Evolutionary conservation across 2,113 vertebrate species (phyloP), one percentile per base, ranked within the genome.

Genomic region (Lucifuga dentata): DNA sequence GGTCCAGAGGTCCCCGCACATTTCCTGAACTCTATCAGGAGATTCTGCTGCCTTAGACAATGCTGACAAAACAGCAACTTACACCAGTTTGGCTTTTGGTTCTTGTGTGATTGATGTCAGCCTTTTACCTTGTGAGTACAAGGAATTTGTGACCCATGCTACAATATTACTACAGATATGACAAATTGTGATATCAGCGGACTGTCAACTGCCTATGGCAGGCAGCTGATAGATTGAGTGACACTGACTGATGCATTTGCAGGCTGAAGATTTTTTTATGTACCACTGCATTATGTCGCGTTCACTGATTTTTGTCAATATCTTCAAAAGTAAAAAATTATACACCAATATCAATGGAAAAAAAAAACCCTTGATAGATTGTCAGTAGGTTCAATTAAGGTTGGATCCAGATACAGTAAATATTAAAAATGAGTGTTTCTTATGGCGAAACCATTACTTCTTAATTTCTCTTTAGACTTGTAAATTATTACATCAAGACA

Each of bases 211-310:
- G 29, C 44, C 57, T 65, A 36, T 64, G 65, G 61, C 53, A 19
- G n/a, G 46, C 11, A 38, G 38, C 11, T 52, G 56, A 60, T 58
- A 32, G 58, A 71, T 55, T 10, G 29, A 35, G 57, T 51, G 33
- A 11, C 21, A 21, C 5, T 65, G 49, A 76, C 23, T 49, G 52
- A 78, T 81, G n/a, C 45, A 23, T 85, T 69, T 72, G 64, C 59
- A 41, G 49, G 33, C 44, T 13, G 53, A 74, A 72, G 74, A 88
- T 58, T 87, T 29, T 29, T 29, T 3, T 29, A 29, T 29, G 26
- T 7, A 3, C 10, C 29, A 20, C 11, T 29, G 9, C 45, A 39
- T 51, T 56, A 58, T 32, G 15, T 68, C 49, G 71, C 16, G 16
- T 45, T 60, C 17, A 13, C 41, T 62, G 53, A 29, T 29, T 29